A percentile compares a stretch with the other conserved stretches of the same genome.
Conservation (phyloP, 2,888 invertebrate genomes). For the Mythimna pallens region DNA sequence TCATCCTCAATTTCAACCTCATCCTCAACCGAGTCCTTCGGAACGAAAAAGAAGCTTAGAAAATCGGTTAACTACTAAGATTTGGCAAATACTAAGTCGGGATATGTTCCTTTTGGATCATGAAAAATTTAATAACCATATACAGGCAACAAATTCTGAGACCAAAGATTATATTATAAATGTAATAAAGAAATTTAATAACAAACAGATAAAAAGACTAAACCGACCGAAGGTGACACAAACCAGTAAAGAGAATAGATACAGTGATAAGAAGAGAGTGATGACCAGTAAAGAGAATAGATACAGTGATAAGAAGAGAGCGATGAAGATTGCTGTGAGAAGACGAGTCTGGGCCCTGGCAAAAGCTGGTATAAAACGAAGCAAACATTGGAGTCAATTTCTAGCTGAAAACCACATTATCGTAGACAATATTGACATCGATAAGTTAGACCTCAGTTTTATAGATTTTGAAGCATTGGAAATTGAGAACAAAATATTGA, state of each 20-base stretch:
- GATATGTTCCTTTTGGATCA: constrained; percentile 45
- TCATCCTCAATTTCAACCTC: too few species aligned
- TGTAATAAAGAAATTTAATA: constrained; percentile 53
- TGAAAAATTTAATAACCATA: constrained; percentile 27
- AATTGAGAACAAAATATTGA: constrained; percentile 70
- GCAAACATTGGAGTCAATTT: constrained; percentile 63
- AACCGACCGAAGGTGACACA: constrained; percentile 38
- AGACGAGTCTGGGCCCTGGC: constrained; percentile 69
- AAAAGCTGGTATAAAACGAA: constrained; percentile 66
- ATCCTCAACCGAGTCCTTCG: not conserved
- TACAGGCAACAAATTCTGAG: constrained; percentile 50
- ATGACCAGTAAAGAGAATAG: constrained; percentile 43
- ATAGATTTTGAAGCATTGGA: constrained; percentile 71
- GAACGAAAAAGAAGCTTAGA: constrained; percentile 33
- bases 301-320: constrained; percentile 40
- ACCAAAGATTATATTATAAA: constrained; percentile 53
- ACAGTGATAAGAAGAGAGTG: constrained; percentile 42
- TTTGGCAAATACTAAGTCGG: constrained; percentile 52
- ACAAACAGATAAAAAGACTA: constrained; percentile 34
- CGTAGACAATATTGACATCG: constrained; percentile 72
- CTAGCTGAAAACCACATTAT: constrained; percentile 68
- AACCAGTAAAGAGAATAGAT: constrained; percentile 30
- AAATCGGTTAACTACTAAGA: constrained; percentile 40
- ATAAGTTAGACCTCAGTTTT: constrained; percentile 68
- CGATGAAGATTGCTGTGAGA: constrained; percentile 66